These are phyloP conservation scores for Strix aluco DNA, from an alignment of 2,113 vertebrate genomes.

Conservation along the genomic window DNA sequence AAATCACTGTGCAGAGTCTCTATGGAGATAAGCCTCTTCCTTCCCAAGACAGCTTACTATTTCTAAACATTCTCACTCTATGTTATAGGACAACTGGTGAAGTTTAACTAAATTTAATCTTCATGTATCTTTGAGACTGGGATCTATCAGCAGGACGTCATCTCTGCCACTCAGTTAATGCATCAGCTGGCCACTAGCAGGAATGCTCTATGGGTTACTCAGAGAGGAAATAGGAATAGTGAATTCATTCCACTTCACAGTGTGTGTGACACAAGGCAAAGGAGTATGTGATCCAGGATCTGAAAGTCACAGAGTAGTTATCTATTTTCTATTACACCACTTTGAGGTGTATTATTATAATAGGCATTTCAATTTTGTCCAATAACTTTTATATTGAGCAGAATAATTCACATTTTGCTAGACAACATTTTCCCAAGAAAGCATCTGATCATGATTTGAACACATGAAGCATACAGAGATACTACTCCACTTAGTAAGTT, in stretches of 20 bases:
- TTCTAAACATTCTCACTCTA: neutral
- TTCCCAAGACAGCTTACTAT: neutral
- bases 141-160: neutral
- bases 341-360: neutral
- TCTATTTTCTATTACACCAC: neutral
- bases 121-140: neutral
- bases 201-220: neutral
- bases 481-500: neutral
- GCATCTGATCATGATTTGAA: neutral
- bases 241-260: neutral
- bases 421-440: neutral
- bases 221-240: neutral
- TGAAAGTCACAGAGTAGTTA: neutral
- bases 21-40: neutral
- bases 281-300: neutral
- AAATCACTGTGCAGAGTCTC: neutral
- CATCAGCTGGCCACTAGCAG: neutral
- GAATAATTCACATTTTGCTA: neutral
- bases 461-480: neutral
- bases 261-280: neutral
- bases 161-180: neutral
- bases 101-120: neutral
- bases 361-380: neutral
- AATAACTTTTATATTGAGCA: neutral
- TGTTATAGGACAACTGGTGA: neutral